Evolutionary conservation across 2,888 invertebrate species (phyloP).

Genomic region (Calephelis perditalis): DNA sequence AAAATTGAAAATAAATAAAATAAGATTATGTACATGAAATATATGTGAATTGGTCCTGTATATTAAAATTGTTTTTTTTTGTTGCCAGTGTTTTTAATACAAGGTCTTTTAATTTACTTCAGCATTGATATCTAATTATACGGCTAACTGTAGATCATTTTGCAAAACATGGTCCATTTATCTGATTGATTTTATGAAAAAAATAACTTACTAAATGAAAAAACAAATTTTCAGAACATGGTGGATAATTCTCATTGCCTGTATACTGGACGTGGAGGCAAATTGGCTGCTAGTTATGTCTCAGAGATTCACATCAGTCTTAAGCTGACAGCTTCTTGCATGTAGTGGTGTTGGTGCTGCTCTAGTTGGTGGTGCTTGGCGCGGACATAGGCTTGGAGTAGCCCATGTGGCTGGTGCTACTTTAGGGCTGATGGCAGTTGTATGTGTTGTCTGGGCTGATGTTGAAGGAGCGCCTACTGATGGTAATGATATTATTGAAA

Average conservation of each 20-base stretch:
- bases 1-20: no score
- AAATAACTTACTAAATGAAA: no score
- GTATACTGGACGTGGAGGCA: slow-evolving; percentile 91
- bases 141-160: no score
- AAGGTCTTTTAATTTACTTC: no score
- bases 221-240: slow-evolving; percentile 54
- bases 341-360: slow-evolving; percentile 92
- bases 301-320: slow-evolving; percentile 77
- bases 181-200: no score
- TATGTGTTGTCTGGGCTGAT: slow-evolving; percentile 90
- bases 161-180: no score
- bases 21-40: no score
- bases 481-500: slow-evolving; percentile 53
- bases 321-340: slow-evolving; percentile 86
- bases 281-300: slow-evolving; percentile 89
- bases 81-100: no score
- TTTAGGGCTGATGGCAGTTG: slow-evolving; percentile 88
- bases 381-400: slow-evolving; percentile 85
- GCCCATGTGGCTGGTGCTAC: slow-evolving; percentile 88
- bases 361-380: slow-evolving; percentile 86
- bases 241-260: slow-evolving; percentile 88
- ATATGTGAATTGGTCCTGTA: no score
- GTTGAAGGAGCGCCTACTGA: slow-evolving; percentile 83
- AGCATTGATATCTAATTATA: no score
- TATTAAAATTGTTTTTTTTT: no score